Evolutionary conservation across 2,888 invertebrate species (phyloP), one percentile per base, ranked within the genome.

Genomic region (Deilephila elpenor): DNA sequence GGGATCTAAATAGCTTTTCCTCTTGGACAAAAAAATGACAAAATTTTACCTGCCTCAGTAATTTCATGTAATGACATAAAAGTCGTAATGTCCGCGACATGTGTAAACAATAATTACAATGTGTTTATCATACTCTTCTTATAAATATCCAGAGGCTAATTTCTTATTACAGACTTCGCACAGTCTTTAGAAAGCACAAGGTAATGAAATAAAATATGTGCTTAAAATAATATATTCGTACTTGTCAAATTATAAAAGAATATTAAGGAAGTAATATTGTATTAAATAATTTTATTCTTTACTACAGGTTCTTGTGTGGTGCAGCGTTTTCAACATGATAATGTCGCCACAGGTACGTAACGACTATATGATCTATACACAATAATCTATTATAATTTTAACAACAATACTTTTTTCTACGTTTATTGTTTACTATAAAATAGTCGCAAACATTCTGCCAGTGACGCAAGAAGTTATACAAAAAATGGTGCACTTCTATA

Each of bases 341-440:
- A 78, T 83, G 72, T 77, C 82, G 37, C 75, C 83, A 14, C 76
- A 83, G 79, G 85, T 85, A 77, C 82, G 80, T 80, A 25, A n/a
- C 44, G 11, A 44, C 3, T 44, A 44, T 44, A 44, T 3, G 11
- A 44, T 44, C 44, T 44, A 14, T 44, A 44, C 14, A 44, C 14
- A 44, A 14, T 44, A 44, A 44, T 11, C 11, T 11, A 14, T 44
- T 44, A 44, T 3, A 14, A 11, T 44, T 44, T 44, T 44, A 44
- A 44, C 44, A 14, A 44, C 14, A 14, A 3, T 44, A 44, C 14
- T 44, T 44, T 14, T 32, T 44, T 44, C 44, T 11, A 44, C 11
- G 11, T 44, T 44, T 44, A 44, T 44, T 44, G 44, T 44, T 44
- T 14, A 44, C 11, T 44, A 3, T 11, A 14, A 11, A 11, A 44